Base-by-base conservation (phyloP, 2,888 invertebrate genomes). In the Apocheima hispidaria region DNA sequence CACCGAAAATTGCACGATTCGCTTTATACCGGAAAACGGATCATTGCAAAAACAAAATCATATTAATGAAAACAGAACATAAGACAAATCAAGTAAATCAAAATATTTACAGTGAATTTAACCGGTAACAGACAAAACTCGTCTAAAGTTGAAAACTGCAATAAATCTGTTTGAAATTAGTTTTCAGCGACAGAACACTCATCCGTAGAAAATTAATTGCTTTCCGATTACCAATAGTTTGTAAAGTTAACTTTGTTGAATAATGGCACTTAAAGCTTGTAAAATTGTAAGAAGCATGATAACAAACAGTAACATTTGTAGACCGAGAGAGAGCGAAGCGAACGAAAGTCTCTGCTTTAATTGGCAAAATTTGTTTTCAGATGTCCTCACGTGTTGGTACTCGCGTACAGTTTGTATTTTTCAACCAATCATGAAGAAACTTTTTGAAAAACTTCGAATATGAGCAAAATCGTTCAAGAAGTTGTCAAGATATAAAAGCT, bases 161-260 rank as follows among this genome's bases (percentile, higher is more conserved):
- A 84, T 86, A 83, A 85, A 86, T 86, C 80, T 70, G 49, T 69
- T 69, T 64, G 73, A 81, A 85, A 86, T 86, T 86, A 84, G 83
- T 85, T 86, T 83, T 76, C 79, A 78, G 78, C 75, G 79, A 84
- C 82, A 79, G 81, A 81, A 82, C 75, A 84, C 79, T 84, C 81
- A 84, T 84, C 83, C 78, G 68, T 68, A 69, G 79, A 79, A 77
- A 78, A 84, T 84, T 84, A 82, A 86, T 86, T 76, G 85, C 78
- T 79, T 78, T 79, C 73, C 83, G 79, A 85, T 85, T 79, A 83
- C 79, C 80, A 74, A 81, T 83, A 83, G 82, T 83, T 83, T 65
- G 72, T 69, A 65, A 77, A 81, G 75, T 80, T 75, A 78, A 82
- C 81, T 80, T 61, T 80, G 70, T 78, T 83, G 83, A 86, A 73